These are phyloP conservation scores for Cyprinodon tularosa DNA, from an alignment of 2,113 vertebrate species.

Conservation along the genomic window DNA sequence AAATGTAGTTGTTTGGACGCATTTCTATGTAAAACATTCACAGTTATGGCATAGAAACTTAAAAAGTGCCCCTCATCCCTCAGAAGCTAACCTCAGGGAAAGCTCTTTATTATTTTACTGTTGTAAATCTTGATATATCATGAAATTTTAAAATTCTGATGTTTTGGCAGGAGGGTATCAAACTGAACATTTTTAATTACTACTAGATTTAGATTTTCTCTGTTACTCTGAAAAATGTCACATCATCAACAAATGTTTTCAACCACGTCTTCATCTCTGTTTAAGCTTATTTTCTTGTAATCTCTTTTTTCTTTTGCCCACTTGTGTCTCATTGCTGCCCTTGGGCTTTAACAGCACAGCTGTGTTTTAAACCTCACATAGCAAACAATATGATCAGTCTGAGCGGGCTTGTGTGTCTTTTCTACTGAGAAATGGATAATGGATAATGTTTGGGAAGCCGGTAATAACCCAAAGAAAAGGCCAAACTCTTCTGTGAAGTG, in stretches of 20 bases:
- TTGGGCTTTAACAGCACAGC: conserved; percentile 23
- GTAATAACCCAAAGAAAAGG: conserved; percentile 40
- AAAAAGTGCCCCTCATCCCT: not conserved
- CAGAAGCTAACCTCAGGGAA: not conserved
- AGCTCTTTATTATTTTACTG: not conserved
- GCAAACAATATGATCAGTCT: conserved; percentile 7
- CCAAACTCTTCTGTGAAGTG: conserved; percentile 28
- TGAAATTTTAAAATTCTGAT: not conserved
- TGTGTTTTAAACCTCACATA: conserved; percentile 6
- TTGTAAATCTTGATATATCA: not conserved
- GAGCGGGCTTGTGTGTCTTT: conserved; percentile 5
- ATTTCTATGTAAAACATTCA: not conserved
- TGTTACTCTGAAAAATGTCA: conserved; percentile 9
- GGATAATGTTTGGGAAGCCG: conserved; percentile 43
- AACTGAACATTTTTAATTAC: not conserved
- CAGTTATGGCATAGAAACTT: not conserved
- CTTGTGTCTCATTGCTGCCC: conserved; percentile 12
- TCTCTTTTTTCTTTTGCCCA: conserved; percentile 13
- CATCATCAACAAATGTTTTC: conserved; percentile 34
- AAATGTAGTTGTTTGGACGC: not conserved
- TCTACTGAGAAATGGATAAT: conserved; percentile 33
- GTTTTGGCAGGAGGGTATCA: not conserved
- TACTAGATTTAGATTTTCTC: conserved; percentile 3
- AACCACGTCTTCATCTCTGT: conserved; percentile 1
- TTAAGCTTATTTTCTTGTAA: not conserved